Conservation (phyloP, 1,140 invertebrate species). For the Subanguina moxae region DNA sequence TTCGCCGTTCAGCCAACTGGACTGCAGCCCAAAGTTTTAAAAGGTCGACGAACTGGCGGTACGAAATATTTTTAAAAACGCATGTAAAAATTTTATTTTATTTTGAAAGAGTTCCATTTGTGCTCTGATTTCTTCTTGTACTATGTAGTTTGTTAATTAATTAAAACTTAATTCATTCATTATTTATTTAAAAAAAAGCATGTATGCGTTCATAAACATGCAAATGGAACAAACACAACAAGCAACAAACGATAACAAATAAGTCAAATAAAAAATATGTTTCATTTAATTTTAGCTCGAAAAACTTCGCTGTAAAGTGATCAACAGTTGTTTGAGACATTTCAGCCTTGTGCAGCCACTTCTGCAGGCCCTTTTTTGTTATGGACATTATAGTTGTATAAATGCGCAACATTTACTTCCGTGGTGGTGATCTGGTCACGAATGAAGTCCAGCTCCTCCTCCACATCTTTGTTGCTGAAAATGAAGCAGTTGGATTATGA, state of each 20-base stretch:
- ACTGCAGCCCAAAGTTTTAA: too few species aligned
- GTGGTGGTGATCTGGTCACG: conserved; percentile 93
- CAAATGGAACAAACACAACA: conserved; percentile 8
- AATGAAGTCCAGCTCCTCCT: conserved; percentile 81
- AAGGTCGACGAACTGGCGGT: too few species aligned
- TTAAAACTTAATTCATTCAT: too few species aligned
- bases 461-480: conserved; percentile 25
- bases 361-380: conserved; percentile 11
- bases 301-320: background rate
- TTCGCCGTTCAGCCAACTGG: too few species aligned
- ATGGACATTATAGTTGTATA: conserved; percentile 51
- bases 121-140: too few species aligned
- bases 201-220: background rate
- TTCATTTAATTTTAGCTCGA: conserved; percentile 1
- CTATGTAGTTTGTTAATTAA: too few species aligned
- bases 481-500: background rate
- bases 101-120: too few species aligned
- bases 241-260: background rate
- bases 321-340: background rate
- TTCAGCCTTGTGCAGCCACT: background rate
- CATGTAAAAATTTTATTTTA: too few species aligned
- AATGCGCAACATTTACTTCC: conserved; percentile 75
- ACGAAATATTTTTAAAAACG: too few species aligned
- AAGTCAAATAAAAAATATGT: conserved; percentile 8
- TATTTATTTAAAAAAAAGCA: too few species aligned